phyloP scores from a whole-genome alignment of 2,888 invertebrate species.

The Pheosia tremula region DNA sequence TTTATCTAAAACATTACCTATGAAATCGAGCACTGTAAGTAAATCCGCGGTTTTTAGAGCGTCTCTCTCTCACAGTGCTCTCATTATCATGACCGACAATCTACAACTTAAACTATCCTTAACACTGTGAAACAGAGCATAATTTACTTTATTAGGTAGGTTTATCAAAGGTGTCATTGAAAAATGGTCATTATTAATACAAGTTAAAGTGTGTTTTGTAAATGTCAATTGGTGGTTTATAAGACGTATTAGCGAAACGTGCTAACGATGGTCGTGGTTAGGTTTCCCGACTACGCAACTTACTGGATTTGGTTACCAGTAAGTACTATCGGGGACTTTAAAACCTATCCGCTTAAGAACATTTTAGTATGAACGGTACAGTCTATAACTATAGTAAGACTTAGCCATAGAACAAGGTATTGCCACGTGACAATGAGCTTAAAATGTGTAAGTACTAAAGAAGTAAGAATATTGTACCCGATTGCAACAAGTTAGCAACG shows the following conservation, averaged over 20 bases:
- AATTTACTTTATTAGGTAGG: constrained; percentile 20
- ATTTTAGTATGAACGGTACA: too few relatives aligned
- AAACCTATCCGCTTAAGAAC: too few relatives aligned
- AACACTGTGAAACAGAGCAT: constrained; percentile 20
- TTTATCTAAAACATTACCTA: constrained; percentile 23
- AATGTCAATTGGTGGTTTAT: constrained; percentile 26
- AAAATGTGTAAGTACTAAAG: too few relatives aligned
- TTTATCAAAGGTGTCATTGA: constrained; percentile 17
- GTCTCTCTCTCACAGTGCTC: constrained; percentile 61
- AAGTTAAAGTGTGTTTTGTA: constrained; percentile 36
- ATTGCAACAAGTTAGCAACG: too few relatives aligned
- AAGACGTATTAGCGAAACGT: constrained; percentile 30
- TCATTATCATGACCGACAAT: constrained; percentile 30
- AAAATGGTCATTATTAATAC: constrained; percentile 36
- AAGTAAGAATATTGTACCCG: too few relatives aligned
- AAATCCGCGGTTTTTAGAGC: constrained; percentile 60
- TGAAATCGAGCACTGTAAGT: constrained; percentile 38
- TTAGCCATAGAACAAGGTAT: too few relatives aligned
- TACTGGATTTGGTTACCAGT: constrained; percentile 42
- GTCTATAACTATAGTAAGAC: too few relatives aligned
- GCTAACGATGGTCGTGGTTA: constrained; percentile 48
- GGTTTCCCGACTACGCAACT: constrained; percentile 58
- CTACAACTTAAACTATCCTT: constrained; percentile 28
- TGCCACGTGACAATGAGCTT: too few relatives aligned
- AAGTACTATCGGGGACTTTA: background rate